Evolutionary conservation across 2,888 invertebrate genomes (phyloP), one percentile per base, ranked within the genome.

Genomic region (Buathra laborator): DNA sequence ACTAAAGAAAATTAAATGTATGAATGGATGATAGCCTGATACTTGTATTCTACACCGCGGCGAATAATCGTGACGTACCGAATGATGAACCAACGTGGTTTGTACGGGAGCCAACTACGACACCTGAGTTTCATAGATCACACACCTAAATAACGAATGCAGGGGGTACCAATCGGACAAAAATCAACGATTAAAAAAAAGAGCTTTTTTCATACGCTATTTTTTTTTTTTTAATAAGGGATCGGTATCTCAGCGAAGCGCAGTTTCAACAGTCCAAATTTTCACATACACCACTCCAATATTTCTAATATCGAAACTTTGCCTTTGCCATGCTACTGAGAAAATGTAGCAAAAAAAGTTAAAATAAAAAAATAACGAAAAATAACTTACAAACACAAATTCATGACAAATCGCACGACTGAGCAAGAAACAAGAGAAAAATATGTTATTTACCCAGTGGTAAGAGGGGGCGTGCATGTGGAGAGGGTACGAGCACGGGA

Each of bases 401-500:
- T 90, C 90, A 90, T 74, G 90, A 91, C 90, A 88, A 90, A 79
- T 91, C 90, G 90, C 87, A 87, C 90, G 89, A 88, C 87, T 90
- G 83, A 88, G 86, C 72, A 81, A 62, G 89, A 91, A 91, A 87
- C 88, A 90, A 91, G 88, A 91, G 89, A 90, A 89, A 90, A 90
- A 88, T 89, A 89, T 90, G 89, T 93, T 93, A 94, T 94, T 94
- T 97, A 97, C 97, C 97, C 96, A 97, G 95, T 96, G 96, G 94
- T 96, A 96, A 95, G 96, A 95, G 95, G 96, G 95, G 93, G 96
- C 95, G 92, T 96, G 96, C 96, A 97, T 97, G 95, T 97, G 97
- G 94, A 97, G 96, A 93, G 98, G 98, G 95, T 97, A 98, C 93
- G 98, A 97, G 95, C 97, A 97, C 94, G 98, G 98, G 92, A 97